These are phyloP conservation scores for Grammomys dolichurus DNA, from an alignment of 2,113 vertebrate genomes.

Conservation along the genomic window DNA sequence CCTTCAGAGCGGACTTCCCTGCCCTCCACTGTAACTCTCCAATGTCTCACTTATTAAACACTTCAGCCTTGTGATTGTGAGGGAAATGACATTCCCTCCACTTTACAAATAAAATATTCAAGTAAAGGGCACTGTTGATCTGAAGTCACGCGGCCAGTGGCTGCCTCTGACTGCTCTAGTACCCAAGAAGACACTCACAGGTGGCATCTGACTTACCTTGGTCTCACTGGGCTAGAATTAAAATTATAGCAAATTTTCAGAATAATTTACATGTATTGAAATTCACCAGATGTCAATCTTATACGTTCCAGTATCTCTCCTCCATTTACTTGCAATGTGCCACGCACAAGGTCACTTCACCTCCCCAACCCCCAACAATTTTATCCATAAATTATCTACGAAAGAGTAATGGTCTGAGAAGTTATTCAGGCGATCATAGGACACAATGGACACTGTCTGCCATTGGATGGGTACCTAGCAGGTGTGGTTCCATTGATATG, in stretches of 20 bases:
- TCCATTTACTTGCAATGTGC: not conserved
- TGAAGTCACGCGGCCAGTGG: not conserved
- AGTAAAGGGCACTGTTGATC: not conserved
- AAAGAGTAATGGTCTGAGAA: not conserved
- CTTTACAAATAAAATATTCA: not conserved
- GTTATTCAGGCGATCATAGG: not conserved
- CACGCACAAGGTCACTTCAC: not conserved
- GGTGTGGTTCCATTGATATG: not conserved
- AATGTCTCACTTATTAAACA: conserved; percentile 13
- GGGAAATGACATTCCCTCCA: conserved; percentile 12
- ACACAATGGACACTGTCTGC: not conserved
- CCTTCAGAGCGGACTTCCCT: not conserved
- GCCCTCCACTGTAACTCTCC: not conserved
- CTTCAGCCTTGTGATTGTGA: not conserved
- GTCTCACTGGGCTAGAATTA: not conserved
- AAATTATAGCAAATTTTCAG: not conserved
- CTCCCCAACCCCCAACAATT: not conserved
- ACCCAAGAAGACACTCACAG: not conserved
- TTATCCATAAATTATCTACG: not conserved
- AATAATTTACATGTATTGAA: conserved; percentile 10
- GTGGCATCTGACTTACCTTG: not conserved
- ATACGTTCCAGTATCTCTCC: not conserved
- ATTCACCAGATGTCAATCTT: not conserved
- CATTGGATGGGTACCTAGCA: not conserved
- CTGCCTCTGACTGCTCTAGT: not conserved